Evolutionary conservation across 1,140 invertebrate species (phyloP), one percentile per base, ranked within the genome.

Genomic region (Helicoverpa zea): DNA sequence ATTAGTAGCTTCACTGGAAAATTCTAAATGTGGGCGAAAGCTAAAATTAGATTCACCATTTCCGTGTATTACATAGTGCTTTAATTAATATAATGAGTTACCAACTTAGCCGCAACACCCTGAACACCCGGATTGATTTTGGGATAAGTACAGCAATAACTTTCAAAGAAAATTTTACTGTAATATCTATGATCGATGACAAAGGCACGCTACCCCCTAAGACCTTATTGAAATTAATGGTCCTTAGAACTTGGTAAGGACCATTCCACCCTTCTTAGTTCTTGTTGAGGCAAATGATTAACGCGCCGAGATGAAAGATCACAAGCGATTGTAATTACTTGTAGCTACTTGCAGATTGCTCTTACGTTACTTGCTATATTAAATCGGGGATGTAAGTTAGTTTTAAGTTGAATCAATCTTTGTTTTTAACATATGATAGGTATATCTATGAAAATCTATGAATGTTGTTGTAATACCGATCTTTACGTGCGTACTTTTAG

Each of bases 151-250:
- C 14, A 16, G 35, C 43, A 43, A 66, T 66, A 66, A 66, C 3
- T 66, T 7, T n/a, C 63, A 23, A 66, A 30, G 23, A 23, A 23
- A 18, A 18, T 70, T 51, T 54, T 30, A 43, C 13, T 54, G 52
- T 14, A 54, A 52, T 29, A 54, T 52, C 16, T 52, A 54, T 70
- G 66, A 70, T 70, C 49, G 66, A 70, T 70, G 49, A 43, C 3
- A 70, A n/a, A 13, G 49, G 43, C 7, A 23, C 54, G 35, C 66
- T 13, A 13, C 13, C 18, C 66, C 66, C 63, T 16, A 47, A 68
- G 23, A 70, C 49, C 49, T 70, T 70, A 70, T 70, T 70, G 49
- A 70, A 70, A 70, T 70, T 70, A 70, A 70, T 70, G 66, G 66
- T 70, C 11, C 49, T 70, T 70, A 29, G 47, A 70, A 70, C 49